Evolutionary conservation across 2,888 invertebrate species (phyloP).

Genomic region (Lithodes maja): DNA sequence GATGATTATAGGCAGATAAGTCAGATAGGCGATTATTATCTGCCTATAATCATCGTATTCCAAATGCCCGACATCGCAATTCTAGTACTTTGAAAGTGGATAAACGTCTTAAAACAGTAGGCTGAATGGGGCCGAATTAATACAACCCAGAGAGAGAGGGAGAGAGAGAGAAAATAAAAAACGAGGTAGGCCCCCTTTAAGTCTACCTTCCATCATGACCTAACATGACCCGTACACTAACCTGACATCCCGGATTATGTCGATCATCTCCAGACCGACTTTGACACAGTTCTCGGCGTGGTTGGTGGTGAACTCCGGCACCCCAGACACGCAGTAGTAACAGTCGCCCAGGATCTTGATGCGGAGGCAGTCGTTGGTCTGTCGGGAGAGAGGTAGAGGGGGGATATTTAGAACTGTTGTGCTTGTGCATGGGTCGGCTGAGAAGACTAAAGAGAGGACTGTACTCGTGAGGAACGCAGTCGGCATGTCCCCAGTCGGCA

Average conservation of each 20-base stretch:
- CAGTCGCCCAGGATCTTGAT: slow-evolving; percentile 96
- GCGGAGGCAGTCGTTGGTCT: slow-evolving; percentile 79
- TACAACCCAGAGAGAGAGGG: too few relatives aligned
- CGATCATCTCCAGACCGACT: slow-evolving; percentile 93
- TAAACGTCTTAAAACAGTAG: too few relatives aligned
- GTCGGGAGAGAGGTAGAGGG: background rate
- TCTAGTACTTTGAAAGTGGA: too few relatives aligned
- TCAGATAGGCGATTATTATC: too few relatives aligned
- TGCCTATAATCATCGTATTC: too few relatives aligned
- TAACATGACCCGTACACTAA: background rate
- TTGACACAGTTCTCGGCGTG: slow-evolving; percentile 94
- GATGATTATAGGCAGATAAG: too few relatives aligned
- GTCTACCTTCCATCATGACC: background rate
- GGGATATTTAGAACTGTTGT: too few relatives aligned
- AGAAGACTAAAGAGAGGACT: too few relatives aligned
- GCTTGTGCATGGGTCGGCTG: too few relatives aligned
- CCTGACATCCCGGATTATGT: slow-evolving; percentile 85
- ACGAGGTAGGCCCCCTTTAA: background rate
- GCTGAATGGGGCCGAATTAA: too few relatives aligned
- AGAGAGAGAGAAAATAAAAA: too few relatives aligned
- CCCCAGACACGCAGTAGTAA: slow-evolving; percentile 93
- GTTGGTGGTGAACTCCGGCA: slow-evolving; percentile 84
- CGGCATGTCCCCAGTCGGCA: background rate
- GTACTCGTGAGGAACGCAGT: background rate
- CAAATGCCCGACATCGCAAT: too few relatives aligned